A percentile compares a stretch with the other conserved stretches of the same genome.
Conservation (phyloP, 2,888 invertebrate genomes). For the Ormyrus thymus region DNA sequence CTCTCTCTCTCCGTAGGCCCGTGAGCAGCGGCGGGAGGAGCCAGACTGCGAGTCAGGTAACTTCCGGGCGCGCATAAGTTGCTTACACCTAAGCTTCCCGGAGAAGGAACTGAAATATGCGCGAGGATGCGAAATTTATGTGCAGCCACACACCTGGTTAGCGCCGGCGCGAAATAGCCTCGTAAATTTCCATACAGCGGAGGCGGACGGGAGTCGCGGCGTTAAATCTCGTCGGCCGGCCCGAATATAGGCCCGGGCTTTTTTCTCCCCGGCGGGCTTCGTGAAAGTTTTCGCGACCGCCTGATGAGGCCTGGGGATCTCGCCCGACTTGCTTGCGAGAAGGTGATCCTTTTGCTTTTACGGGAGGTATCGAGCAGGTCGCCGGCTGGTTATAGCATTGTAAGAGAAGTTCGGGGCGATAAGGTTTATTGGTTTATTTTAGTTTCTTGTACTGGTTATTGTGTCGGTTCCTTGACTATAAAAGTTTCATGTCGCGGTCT, state of each 20-base stretch:
- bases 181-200: constrained; percentile 72
- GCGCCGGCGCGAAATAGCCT: constrained; percentile 73
- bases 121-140: constrained; percentile 73
- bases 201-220: constrained; percentile 36
- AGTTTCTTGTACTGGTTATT: too few species aligned
- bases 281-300: too few species aligned
- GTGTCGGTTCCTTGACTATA: too few species aligned
- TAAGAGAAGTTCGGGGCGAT: too few species aligned
- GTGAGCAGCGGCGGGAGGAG: background rate
- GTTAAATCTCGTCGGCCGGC: constrained; percentile 63
- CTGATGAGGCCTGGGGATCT: background rate
- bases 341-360: background rate
- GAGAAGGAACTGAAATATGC: constrained; percentile 70
- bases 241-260: constrained; percentile 63
- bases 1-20: background rate
- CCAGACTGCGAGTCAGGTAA: background rate
- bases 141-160: constrained; percentile 75
- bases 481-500: too few species aligned
- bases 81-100: background rate
- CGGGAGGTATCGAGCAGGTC: too few species aligned
- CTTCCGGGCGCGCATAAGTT: constrained; percentile 5
- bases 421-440: too few species aligned
- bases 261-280: background rate
- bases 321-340: background rate
- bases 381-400: too few species aligned